phyloP scores from a whole-genome alignment of 2,113 vertebrate species.

The Cinclus mexicanus region DNA sequence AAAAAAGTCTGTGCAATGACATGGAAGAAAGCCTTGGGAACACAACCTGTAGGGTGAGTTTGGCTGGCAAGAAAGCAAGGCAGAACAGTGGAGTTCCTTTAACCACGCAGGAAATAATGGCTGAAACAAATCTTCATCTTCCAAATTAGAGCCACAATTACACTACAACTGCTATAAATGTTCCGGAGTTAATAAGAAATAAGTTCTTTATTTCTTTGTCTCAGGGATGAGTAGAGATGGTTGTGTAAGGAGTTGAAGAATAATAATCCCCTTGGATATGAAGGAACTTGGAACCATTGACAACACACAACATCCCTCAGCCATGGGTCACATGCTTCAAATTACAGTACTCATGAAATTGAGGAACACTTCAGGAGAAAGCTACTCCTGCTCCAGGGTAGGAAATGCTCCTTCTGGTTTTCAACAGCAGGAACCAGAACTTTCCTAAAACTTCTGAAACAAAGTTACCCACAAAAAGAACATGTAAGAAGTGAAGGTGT shows the following conservation, averaged over 20 bases:
- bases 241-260: background rate
- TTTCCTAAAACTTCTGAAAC: background rate
- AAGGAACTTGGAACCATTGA: background rate
- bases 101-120: fast-evolving
- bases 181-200: background rate
- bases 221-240: background rate
- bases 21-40: background rate
- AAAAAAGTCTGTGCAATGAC: background rate
- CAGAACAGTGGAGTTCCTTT: background rate
- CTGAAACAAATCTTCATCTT: background rate
- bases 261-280: background rate
- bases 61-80: background rate
- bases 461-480: background rate
- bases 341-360: background rate
- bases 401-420: background rate
- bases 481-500: background rate
- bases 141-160: background rate
- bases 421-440: background rate
- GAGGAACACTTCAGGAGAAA: background rate
- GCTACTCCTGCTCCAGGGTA: background rate
- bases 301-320: background rate
- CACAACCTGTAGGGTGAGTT: background rate
- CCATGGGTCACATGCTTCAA: background rate
- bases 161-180: background rate
- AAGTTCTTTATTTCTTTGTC: background rate